Evolutionary conservation across 2,797 vertebrate genomes (phyloP).

Genomic region (Myiotriccus ornatus): DNA sequence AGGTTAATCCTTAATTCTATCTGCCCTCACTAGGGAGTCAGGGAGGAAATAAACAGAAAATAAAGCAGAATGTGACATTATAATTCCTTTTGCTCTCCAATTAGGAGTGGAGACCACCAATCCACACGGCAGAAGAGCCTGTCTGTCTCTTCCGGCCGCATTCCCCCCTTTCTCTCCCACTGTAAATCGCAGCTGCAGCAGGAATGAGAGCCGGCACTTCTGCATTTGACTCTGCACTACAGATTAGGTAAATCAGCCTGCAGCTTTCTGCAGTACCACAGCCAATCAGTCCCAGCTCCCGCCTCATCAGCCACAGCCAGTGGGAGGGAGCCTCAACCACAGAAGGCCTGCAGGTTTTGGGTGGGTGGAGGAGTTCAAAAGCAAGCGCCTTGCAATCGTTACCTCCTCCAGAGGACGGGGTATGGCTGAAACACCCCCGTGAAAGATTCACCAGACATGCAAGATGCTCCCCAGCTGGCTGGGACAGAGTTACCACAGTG

Average conservation of each 20-base stretch:
- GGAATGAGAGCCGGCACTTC: neutral
- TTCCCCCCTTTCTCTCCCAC: neutral
- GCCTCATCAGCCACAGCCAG: neutral
- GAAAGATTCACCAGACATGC: neutral
- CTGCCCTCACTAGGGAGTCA: neutral
- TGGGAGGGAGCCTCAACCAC: neutral
- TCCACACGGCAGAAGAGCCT: neutral
- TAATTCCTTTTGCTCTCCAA: neutral
- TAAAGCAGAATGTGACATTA: neutral
- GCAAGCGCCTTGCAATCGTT: neutral
- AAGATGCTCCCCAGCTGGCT: neutral
- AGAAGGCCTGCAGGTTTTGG: neutral
- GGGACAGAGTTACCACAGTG: neutral
- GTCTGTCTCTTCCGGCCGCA: fast-evolving
- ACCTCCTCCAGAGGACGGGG: neutral
- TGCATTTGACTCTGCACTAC: neutral
- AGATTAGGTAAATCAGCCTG: neutral
- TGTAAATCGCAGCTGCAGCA: neutral
- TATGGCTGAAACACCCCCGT: neutral
- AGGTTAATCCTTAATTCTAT: neutral
- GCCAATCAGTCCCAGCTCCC: neutral
- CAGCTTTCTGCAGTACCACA: neutral
- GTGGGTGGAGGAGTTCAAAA: neutral
- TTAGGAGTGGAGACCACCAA: neutral
- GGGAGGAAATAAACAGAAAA: neutral